A percentile compares a stretch with the other conserved stretches of the same genome.
Conservation (phyloP, 2,888 invertebrate genomes). For the Dicroscelio sp. region DNA sequence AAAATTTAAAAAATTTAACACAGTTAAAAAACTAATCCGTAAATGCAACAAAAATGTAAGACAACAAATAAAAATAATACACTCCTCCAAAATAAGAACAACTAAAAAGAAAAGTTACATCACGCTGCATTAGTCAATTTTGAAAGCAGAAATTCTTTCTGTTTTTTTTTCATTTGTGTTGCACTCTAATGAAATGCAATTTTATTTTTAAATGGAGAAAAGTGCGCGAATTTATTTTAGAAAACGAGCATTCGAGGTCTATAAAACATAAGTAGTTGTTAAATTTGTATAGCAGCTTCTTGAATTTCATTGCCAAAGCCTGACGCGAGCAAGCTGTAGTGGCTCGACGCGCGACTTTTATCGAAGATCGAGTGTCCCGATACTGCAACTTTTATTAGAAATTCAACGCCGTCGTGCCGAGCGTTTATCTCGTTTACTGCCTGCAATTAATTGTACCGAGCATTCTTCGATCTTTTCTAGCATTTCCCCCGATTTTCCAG, state of each 20-base stretch:
- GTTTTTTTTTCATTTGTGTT: too few species aligned
- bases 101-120: too few species aligned
- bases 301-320: slow-evolving; percentile 71
- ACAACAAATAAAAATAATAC: too few species aligned
- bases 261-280: slow-evolving; percentile 76
- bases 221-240: slow-evolving; percentile 57
- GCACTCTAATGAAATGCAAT: too few species aligned
- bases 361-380: slow-evolving; percentile 57
- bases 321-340: slow-evolving; percentile 50
- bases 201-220: slow-evolving; percentile 31
- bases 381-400: slow-evolving; percentile 71
- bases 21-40: too few species aligned
- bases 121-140: too few species aligned
- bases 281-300: slow-evolving; percentile 70
- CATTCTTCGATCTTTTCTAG: too few species aligned
- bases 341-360: slow-evolving; percentile 43
- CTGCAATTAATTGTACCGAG: slow-evolving; percentile 23
- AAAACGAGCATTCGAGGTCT: slow-evolving; percentile 59
- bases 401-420: slow-evolving; percentile 37
- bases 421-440: slow-evolving; percentile 46
- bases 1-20: too few species aligned
- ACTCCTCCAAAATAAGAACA: too few species aligned
- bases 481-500: not conserved
- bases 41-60: too few species aligned
- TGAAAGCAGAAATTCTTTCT: too few species aligned